Conservation (phyloP, 2,113 vertebrate species). For the Sceloporus tristichus region DNA sequence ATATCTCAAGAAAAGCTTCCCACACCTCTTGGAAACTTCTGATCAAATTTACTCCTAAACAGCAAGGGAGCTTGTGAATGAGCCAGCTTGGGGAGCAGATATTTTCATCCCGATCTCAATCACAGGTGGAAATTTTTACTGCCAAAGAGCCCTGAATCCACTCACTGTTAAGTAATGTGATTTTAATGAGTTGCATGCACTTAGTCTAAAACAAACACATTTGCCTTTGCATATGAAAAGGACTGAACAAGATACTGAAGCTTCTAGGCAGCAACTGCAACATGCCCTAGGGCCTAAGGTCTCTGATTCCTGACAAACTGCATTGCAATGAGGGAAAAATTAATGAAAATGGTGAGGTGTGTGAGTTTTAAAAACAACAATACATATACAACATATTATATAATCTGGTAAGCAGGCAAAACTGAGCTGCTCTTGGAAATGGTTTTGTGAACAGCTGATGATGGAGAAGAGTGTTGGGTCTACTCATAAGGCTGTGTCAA, state of each 20-base stretch:
- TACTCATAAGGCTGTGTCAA: conserved; percentile 54
- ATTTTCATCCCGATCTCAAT: neutral
- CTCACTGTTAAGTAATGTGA: neutral
- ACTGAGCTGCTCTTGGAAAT: conserved; percentile 43
- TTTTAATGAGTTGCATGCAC: neutral
- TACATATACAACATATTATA: neutral
- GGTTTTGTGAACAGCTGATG: conserved; percentile 61
- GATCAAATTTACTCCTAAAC: conserved; percentile 10
- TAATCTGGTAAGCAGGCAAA: conserved; percentile 60
- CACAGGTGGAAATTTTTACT: neutral
- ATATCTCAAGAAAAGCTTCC: neutral
- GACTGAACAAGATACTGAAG: conserved; percentile 62
- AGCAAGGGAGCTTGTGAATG: neutral
- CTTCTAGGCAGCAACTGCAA: conserved; percentile 47
- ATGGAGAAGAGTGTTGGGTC: conserved; percentile 57
- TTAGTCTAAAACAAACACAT: conserved; percentile 37
- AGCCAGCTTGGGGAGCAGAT: neutral
- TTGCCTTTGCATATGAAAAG: conserved; percentile 49
- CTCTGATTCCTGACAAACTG: conserved; percentile 55
- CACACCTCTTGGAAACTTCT: neutral
- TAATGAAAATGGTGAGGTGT: conserved; percentile 16
- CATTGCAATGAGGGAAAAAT: neutral
- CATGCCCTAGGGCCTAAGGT: conserved; percentile 43
- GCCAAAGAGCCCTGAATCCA: neutral
- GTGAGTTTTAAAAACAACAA: rapidly evolving